Percentiles rank a stretch among this genome's conserved stretches.
Evolutionary conservation across 2,113 vertebrate species (phyloP).

Genomic region (Thunnus thynnus): DNA sequence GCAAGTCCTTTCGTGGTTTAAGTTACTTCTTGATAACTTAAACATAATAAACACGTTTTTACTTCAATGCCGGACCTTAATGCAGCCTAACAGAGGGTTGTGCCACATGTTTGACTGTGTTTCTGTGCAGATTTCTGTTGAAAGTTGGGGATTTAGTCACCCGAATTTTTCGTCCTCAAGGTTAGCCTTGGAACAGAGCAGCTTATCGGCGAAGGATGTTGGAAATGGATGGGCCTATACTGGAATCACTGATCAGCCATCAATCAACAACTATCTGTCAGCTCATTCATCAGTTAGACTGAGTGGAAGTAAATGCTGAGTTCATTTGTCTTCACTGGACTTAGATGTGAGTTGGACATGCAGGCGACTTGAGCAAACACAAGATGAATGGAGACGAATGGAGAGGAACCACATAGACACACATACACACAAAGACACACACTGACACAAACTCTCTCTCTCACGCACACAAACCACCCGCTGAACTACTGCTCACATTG

Average conservation of each 20-base stretch:
- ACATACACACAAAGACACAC: neutral
- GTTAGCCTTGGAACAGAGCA: neutral
- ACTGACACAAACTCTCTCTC: neutral
- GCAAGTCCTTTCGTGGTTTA: too few relatives aligned
- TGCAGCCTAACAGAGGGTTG: too few relatives aligned
- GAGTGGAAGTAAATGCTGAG: slow-evolving; percentile 42
- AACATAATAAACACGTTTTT: too few relatives aligned
- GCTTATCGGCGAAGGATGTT: neutral
- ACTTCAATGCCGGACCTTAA: too few relatives aligned
- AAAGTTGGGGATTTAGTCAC: neutral
- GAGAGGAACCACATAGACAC: neutral
- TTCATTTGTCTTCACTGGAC: slow-evolving; percentile 48
- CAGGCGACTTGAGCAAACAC: neutral
- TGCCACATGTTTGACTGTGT: neutral
- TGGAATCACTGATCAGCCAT: slow-evolving; percentile 41
- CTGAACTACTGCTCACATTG: neutral
- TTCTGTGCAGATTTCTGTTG: neutral
- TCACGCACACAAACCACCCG: neutral
- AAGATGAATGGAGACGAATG: slow-evolving; percentile 37
- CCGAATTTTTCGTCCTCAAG: neutral
- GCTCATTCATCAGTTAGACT: slow-evolving; percentile 33
- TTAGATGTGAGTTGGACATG: slow-evolving; percentile 15
- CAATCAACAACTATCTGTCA: slow-evolving; percentile 24
- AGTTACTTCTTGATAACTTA: too few relatives aligned
- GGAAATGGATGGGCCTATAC: slow-evolving; percentile 16